Evolutionary conservation across 2,113 vertebrate species (phyloP).

Genomic region (Balaeniceps rex): DNA sequence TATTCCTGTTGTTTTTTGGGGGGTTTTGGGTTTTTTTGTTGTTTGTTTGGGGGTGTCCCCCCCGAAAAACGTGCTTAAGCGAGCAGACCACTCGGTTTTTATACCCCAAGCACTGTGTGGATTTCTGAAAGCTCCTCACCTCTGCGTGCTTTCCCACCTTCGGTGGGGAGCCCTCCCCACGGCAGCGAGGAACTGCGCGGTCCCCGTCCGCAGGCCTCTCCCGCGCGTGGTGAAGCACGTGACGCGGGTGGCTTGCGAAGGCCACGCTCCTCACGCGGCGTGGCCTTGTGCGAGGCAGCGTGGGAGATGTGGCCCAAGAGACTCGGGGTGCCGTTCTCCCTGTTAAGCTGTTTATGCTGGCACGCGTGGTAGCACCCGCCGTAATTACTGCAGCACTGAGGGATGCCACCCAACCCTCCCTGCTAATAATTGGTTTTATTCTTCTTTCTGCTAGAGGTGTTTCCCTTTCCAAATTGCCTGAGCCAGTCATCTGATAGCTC

Average conservation of each 20-base stretch:
- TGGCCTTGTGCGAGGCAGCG: background rate
- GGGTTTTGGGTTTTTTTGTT: background rate
- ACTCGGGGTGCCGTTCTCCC: accelerated
- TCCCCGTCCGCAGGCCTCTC: no score
- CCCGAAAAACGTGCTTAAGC: accelerated
- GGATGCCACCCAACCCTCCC: background rate
- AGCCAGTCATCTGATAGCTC: background rate
- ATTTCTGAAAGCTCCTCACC: background rate
- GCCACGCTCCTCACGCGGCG: background rate
- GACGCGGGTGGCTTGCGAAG: no score
- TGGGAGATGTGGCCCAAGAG: no score
- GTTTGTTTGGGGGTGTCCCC: no score
- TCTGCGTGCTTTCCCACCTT: accelerated
- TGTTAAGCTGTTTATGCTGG: background rate
- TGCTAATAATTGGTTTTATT: background rate
- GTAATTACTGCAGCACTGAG: background rate
- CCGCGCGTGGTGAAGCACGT: no score
- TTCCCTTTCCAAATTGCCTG: background rate
- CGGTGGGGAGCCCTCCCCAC: accelerated
- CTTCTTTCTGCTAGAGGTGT: background rate
- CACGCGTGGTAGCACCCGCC: background rate
- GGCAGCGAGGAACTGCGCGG: accelerated
- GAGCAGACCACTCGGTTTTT: accelerated
- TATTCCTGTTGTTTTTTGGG: background rate
- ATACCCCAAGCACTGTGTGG: background rate